These are phyloP conservation scores for Cephalopholis sonnerati DNA, from an alignment of 2,113 vertebrate genomes.

Conservation along the genomic window DNA sequence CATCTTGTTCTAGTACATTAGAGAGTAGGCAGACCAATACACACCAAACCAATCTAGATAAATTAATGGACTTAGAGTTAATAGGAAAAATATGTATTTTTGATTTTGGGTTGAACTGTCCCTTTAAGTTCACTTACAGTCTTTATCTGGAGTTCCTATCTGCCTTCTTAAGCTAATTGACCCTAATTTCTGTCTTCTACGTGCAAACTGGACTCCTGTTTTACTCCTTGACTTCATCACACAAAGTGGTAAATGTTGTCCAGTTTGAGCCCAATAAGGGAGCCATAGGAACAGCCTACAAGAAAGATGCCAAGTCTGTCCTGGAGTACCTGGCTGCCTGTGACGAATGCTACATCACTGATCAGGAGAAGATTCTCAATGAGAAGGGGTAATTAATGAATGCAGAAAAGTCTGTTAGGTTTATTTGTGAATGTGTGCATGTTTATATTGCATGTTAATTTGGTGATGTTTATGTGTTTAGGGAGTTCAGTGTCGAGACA, in stretches of 20 bases:
- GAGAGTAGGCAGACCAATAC: no score
- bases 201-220: neutral
- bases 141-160: neutral
- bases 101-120: no score
- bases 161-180: neutral
- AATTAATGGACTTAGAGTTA: no score
- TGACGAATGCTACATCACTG: slow-evolving; percentile 89
- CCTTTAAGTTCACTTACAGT: neutral
- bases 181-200: neutral
- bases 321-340: slow-evolving; percentile 91
- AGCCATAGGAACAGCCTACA: slow-evolving; percentile 91
- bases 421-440: neutral
- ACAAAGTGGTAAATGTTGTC: slow-evolving; percentile 90
- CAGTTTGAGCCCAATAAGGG: slow-evolving; percentile 95
- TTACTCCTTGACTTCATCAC: slow-evolving; percentile 72
- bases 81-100: no score
- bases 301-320: slow-evolving; percentile 93
- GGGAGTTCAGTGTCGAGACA: slow-evolving; percentile 92
- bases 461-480: slow-evolving; percentile 52
- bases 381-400: slow-evolving; percentile 87
- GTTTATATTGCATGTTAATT: neutral
- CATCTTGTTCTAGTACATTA: no score
- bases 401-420: neutral
- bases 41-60: no score
- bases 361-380: slow-evolving; percentile 89